phyloP scores from a whole-genome alignment of 2,888 invertebrate species.

The Drosophila peninsularis region DNA sequence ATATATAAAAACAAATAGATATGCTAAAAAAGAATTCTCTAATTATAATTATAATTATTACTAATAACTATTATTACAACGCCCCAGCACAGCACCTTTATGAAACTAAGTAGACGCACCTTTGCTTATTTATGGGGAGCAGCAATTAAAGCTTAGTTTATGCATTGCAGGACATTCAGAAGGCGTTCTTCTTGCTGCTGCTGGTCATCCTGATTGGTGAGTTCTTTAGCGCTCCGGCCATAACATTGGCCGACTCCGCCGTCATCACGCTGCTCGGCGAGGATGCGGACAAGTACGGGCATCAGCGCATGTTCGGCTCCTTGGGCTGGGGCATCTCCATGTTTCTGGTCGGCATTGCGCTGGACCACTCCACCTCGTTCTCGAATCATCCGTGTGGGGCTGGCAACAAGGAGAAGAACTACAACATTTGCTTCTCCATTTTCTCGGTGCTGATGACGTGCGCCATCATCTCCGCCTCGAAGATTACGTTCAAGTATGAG shows the following conservation, averaged over 20 bases:
- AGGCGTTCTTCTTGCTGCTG: constrained; percentile 96
- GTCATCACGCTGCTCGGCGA: constrained; percentile 95
- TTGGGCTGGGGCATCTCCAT: constrained; percentile 99
- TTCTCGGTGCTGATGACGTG: constrained; percentile 98
- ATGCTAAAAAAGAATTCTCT: no score
- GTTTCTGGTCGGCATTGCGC: constrained; percentile 96
- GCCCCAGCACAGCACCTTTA: no score
- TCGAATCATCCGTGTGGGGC: constrained; percentile 96
- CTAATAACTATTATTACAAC: no score
- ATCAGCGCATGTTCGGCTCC: constrained; percentile 99
- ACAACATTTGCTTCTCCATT: constrained; percentile 98
- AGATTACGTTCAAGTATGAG: constrained; percentile 88
- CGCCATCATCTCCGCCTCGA: constrained; percentile 95
- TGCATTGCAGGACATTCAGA: constrained; percentile 91
- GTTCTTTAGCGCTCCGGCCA: constrained; percentile 98
- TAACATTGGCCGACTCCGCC: constrained; percentile 96
- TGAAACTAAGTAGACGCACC: no score
- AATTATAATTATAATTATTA: no score
- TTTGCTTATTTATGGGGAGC: neutral
- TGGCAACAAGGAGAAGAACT: constrained; percentile 97
- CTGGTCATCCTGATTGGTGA: constrained; percentile 97
- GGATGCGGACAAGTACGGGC: constrained; percentile 95
- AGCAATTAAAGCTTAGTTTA: neutral
- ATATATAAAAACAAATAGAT: no score
- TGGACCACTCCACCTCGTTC: constrained; percentile 98